Base-by-base conservation (phyloP, 2,797 vertebrate species). In the Uromys caudimaculatus region DNA sequence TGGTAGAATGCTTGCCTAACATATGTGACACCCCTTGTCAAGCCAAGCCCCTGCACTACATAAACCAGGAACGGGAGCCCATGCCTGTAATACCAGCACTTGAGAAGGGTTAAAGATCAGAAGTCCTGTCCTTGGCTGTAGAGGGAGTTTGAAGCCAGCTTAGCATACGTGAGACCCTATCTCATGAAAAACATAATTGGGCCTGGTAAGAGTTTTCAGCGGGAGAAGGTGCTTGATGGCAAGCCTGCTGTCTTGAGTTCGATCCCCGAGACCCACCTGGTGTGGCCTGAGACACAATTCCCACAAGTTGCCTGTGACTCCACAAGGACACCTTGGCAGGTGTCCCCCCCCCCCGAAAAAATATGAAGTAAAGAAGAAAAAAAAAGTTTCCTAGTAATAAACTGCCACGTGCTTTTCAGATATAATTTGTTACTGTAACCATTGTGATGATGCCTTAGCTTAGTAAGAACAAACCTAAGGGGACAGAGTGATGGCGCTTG, bases 391-490 rank as follows among this genome's bases (percentile, higher is more conserved):
- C 1, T 67, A 87, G n/a, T 67, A 58, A 62, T 91, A 81, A 91
- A 64, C 75, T 89, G 6, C 83, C 86, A 47, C 1, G 11, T 92
- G 67, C 29, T 89, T 81, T 94, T 86, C 32, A 91, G 84, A 94
- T 91, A 1, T 87, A 77, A 73, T 87, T 93, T 92, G 47, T 95
- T 85, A 91, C 14, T 38, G 4, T 47, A 67, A 38, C 88, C 76
- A 58, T 78, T 89, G 3, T 38, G 88, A 29, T 56, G 93, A 54
- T 91, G 56, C 81, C 89, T 89, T 91, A 82, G 62, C 69, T 17
- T 82, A 62, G 81, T 24, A 89, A 82, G 16, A 88, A 77, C n/a
- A 95, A 27, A 93, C 81, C 58, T 92, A 93, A 95, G 76, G 35
- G 76, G 77, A 81, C 38, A 73, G 52, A 32, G 27, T 89, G 41